Base-by-base conservation (phyloP, 2,113 vertebrate genomes). In the Notarius lentiginosus region DNA sequence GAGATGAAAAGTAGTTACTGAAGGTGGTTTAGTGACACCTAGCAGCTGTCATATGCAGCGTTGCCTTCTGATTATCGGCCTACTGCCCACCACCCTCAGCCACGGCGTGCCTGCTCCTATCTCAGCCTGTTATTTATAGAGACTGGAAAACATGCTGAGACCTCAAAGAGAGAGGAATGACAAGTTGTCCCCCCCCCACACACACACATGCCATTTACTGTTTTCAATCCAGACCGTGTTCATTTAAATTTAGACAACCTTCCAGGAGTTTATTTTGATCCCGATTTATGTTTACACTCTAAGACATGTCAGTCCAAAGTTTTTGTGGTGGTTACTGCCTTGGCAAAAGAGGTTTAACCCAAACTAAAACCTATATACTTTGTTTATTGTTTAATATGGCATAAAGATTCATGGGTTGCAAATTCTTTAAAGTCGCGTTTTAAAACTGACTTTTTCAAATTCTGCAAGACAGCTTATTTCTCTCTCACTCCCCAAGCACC, bases 111-210 rank as follows among this genome's bases (percentile, higher is more conserved):
- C 87, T 88, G 14, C 84, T 73, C 84, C 82, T 88, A 87, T 91
- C 91, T 91, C 47, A 65, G 61, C 17, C 63, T 51, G 55, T 77
- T 95, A 94, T 95, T 94, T 93, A 92, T 94, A 95, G 92, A 63
- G 14, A 27, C 89, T 91, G 90, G 90, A 75, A 83, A 84, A 83
- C 53, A 79, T 84, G 81, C 20, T 75, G 76, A 77, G 22, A 41
- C 47, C n/a, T 34, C 14, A 61, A 30, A 56, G 76, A 75, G 53
- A 24, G 86, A 88, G 82, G 83, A 47, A 76, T 58, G 18, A 82
- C 66, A 75, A 63, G 18, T 53, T 2, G 2, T 3, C 8, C 56
- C 56, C 41, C 77, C 68, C 30, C 53, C 79, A 41, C 41, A 41
- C 41, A 41, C 41, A 41, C 2, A 68, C 70, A 65, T 83, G 86